Conservation (phyloP, 2,888 invertebrate species). For the Piscicola geometra region DNA sequence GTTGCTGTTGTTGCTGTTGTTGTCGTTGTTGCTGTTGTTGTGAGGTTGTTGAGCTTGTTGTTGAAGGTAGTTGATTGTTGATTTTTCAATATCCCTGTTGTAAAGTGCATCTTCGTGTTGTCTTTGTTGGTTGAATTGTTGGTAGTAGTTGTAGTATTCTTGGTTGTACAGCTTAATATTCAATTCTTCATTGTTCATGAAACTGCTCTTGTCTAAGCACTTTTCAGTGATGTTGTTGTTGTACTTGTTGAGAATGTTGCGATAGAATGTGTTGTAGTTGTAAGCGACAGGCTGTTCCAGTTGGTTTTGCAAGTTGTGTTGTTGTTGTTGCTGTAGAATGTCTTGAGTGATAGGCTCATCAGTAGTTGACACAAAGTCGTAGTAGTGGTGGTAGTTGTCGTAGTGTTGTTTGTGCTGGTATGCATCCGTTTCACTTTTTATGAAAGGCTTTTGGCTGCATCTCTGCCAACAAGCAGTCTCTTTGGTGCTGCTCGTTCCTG, state of each 20-base stretch:
- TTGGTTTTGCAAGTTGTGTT: background rate
- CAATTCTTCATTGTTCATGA: background rate
- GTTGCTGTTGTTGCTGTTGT: background rate
- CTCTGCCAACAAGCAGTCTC: no score
- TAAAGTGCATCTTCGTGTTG: background rate
- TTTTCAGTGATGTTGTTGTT: constrained; percentile 11
- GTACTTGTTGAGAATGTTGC: constrained; percentile 13
- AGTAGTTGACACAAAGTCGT: background rate
- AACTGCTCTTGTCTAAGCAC: background rate
- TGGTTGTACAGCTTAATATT: background rate
- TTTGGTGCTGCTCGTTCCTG: no score
- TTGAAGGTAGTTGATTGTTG: background rate
- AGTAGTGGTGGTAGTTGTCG: background rate
- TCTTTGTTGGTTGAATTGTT: background rate
- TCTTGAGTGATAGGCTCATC: background rate
- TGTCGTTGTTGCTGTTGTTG: background rate
- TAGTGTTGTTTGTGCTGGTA: constrained; percentile 1
- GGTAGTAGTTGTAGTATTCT: constrained; percentile 17
- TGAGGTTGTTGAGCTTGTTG: background rate
- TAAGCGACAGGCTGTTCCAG: background rate
- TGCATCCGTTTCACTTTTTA: no score
- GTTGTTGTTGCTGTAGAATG: constrained; percentile 6
- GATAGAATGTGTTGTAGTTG: constrained; percentile 1
- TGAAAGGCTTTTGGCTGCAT: no score
- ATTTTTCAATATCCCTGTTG: background rate